Conservation (phyloP, 2,113 vertebrate genomes). For the Odontesthes bonariensis region DNA sequence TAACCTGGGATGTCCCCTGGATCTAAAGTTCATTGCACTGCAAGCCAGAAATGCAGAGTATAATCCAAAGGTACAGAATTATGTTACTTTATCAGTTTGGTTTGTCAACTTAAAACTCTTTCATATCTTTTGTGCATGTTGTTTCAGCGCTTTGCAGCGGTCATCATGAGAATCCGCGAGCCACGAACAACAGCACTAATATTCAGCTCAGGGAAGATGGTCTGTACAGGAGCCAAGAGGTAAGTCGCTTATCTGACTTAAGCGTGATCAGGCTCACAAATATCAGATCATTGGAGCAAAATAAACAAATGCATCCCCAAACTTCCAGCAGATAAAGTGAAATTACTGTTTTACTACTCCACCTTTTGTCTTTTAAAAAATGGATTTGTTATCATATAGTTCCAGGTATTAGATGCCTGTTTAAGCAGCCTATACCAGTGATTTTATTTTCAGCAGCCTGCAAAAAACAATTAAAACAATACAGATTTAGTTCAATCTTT, state of each 20-base stretch:
- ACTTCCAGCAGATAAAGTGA: too few relatives aligned
- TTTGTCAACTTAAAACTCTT: slow-evolving; percentile 51
- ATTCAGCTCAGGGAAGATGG: slow-evolving; percentile 98
- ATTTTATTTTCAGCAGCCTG: too few relatives aligned
- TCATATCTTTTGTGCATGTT: not conserved
- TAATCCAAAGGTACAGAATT: slow-evolving; percentile 89
- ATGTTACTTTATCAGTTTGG: not conserved
- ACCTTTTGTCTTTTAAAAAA: too few relatives aligned
- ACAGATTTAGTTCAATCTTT: too few relatives aligned
- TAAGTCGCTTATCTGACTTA: slow-evolving; percentile 49
- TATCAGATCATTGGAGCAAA: too few relatives aligned
- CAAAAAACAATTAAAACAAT: too few relatives aligned
- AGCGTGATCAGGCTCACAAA: not conserved
- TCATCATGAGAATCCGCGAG: slow-evolving; percentile 97
- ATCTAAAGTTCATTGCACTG: slow-evolving; percentile 96
- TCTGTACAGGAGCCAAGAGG: slow-evolving; percentile 98
- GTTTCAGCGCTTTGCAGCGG: slow-evolving; percentile 92
- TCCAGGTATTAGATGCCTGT: too few relatives aligned
- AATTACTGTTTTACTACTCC: too few relatives aligned
- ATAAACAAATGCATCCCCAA: too few relatives aligned
- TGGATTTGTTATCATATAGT: too few relatives aligned
- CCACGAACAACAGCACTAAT: slow-evolving; percentile 96
- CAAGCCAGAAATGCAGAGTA: slow-evolving; percentile 98
- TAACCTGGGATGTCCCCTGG: slow-evolving; percentile 93
- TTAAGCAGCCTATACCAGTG: too few relatives aligned